These are phyloP conservation scores for Dryoscopus gambensis DNA, from an alignment of 2,113 vertebrate genomes.

Conservation along the genomic window DNA sequence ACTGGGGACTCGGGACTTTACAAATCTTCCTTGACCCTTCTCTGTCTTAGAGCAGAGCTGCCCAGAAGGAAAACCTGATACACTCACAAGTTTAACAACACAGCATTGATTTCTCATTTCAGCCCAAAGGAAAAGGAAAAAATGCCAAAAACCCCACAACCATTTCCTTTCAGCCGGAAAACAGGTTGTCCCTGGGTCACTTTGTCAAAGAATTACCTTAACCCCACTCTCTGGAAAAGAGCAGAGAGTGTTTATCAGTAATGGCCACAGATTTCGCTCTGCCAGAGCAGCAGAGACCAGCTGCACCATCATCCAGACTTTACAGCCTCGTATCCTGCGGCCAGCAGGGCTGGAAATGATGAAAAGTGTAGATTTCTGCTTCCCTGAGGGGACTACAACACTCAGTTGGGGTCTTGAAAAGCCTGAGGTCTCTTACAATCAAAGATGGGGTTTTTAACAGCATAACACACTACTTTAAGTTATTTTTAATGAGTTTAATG, in stretches of 20 bases:
- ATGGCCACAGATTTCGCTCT: neutral
- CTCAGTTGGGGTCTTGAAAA: neutral
- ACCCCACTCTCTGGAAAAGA: neutral
- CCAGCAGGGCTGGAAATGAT: neutral
- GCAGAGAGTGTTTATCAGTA: neutral
- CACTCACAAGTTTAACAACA: neutral
- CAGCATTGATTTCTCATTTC: neutral
- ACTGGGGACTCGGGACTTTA: neutral
- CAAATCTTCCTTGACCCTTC: neutral
- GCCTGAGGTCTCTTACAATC: neutral
- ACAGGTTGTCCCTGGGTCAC: neutral
- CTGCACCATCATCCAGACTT: neutral
- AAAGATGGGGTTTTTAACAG: neutral
- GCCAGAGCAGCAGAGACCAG: neutral
- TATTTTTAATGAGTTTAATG: conserved; percentile 5
- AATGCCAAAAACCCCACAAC: neutral
- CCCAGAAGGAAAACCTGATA: neutral
- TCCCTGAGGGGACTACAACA: neutral
- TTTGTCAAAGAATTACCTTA: neutral
- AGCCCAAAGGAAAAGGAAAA: neutral
- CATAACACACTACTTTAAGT: neutral
- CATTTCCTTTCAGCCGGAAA: neutral
- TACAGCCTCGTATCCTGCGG: neutral
- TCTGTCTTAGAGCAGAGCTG: neutral
- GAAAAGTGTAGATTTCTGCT: neutral